Base-by-base conservation (phyloP, 2,888 invertebrate species). In the Auanema freiburgensis region DNA sequence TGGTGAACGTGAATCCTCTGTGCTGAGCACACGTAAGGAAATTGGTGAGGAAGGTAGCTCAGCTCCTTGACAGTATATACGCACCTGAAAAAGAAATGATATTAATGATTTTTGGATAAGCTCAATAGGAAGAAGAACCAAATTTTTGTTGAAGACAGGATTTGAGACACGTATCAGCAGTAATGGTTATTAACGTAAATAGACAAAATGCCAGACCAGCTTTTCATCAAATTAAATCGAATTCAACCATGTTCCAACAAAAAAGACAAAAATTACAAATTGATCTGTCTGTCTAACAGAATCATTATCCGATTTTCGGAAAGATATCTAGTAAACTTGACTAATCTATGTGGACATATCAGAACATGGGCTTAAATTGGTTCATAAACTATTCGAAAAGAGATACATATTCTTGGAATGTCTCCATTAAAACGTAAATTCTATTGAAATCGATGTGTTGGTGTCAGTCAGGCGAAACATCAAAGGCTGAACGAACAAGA, bases 41-140 rank as follows among this genome's bases (percentile, higher is more conserved):
- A 83, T 73, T 24, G 81, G 81, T 60, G 77, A 77, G 50, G 78
- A 76, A 55, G 75, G 74, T 18, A 83, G 67, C 51, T 81, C 80
- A 18, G 67, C 61, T 49, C 77, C 78, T 66, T 76, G 74, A 61
- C 81, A 81, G 65, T 73, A 74, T 57, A 81, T 80, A 43, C 78
- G 81, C 41, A 81, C 77, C 81, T 81, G 69, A 12, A 80, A 72
- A 14, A 41, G 5, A 33, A 40, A 21, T 41, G 43, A 21, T 59
- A 24, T n/a, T 14, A 24, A 46, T 33, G 33, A 5, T 33, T 33
- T 3, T 33, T 33, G 33, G 3, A 33, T 33, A 33, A 33, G 33
- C 33, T 33, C 33, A 33, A 33, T 33, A 8, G 33, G 33, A 8
- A 33, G 3, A 33, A 33, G 8, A 33, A 33, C 33, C 33, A 33